Conservation (phyloP, 92 coral and sea anemone genomes). For the Epizoanthus stellaris region DNA sequence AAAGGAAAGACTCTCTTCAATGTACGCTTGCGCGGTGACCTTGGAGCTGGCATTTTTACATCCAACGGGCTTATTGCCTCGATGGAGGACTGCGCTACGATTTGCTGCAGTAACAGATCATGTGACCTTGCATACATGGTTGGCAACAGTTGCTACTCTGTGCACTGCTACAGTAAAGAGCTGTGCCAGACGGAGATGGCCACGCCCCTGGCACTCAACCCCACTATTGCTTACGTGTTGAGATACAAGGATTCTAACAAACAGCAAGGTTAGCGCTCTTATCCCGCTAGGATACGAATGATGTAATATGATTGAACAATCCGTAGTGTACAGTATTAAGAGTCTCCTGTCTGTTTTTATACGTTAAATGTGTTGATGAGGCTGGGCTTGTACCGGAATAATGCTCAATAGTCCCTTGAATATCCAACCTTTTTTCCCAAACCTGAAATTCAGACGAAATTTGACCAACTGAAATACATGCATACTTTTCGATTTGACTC, state of each 20-base stretch:
- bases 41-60: slow-evolving; percentile 81
- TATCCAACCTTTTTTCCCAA: too few species aligned
- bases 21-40: slow-evolving; percentile 85
- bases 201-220: slow-evolving; percentile 74
- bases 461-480: too few species aligned
- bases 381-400: too few species aligned
- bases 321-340: too few species aligned
- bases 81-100: slow-evolving; percentile 74
- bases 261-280: slow-evolving; percentile 49
- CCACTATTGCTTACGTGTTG: slow-evolving; percentile 75
- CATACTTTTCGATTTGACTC: too few species aligned
- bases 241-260: slow-evolving; percentile 58
- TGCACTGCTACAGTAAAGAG: slow-evolving; percentile 73
- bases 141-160: slow-evolving; percentile 82
- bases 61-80: slow-evolving; percentile 78
- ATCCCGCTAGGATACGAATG: too few species aligned
- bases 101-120: slow-evolving; percentile 83
- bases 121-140: slow-evolving; percentile 92
- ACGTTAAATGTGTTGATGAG: too few species aligned
- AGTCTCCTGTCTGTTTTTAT: too few species aligned
- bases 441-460: too few species aligned
- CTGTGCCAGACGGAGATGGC: slow-evolving; percentile 77
- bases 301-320: too few species aligned
- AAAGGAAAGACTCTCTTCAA: slow-evolving; percentile 71
- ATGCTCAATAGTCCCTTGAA: too few species aligned